Percentiles rank a stretch among this genome's conserved stretches.
These are phyloP conservation scores for Spinus pinus DNA, from an alignment of 2,797 vertebrate species.

Conservation along the genomic window DNA sequence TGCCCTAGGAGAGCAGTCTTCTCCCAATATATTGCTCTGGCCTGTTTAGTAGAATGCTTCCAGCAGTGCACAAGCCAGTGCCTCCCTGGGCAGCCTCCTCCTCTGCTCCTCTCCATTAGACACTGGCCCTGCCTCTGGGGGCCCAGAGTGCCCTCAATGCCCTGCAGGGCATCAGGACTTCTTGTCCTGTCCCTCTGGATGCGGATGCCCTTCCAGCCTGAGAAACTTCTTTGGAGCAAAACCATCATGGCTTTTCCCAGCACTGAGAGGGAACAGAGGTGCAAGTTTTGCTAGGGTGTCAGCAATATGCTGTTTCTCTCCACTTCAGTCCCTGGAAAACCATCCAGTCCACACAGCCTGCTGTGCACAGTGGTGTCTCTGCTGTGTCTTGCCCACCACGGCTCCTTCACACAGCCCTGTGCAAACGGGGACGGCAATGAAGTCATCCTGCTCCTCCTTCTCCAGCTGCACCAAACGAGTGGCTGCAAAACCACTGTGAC, in stretches of 20 bases:
- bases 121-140: background rate
- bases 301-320: background rate
- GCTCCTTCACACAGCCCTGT: background rate
- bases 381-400: background rate
- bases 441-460: background rate
- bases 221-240: background rate
- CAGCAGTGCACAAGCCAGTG: background rate
- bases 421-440: too few relatives aligned
- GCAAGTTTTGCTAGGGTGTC: background rate
- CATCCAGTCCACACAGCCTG: fast-evolving
- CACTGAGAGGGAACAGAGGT: background rate
- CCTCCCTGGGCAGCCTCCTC: background rate
- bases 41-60: background rate
- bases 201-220: background rate
- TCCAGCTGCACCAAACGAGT: background rate
- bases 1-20: background rate
- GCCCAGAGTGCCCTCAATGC: background rate
- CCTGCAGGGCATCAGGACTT: background rate
- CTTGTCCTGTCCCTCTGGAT: background rate
- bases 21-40: background rate
- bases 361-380: background rate
- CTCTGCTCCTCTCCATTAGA: background rate
- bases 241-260: fast-evolving
- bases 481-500: background rate
- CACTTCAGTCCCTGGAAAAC: background rate